These are phyloP conservation scores for Epinotia nisella DNA, from an alignment of 2,888 invertebrate genomes.

Conservation along the genomic window DNA sequence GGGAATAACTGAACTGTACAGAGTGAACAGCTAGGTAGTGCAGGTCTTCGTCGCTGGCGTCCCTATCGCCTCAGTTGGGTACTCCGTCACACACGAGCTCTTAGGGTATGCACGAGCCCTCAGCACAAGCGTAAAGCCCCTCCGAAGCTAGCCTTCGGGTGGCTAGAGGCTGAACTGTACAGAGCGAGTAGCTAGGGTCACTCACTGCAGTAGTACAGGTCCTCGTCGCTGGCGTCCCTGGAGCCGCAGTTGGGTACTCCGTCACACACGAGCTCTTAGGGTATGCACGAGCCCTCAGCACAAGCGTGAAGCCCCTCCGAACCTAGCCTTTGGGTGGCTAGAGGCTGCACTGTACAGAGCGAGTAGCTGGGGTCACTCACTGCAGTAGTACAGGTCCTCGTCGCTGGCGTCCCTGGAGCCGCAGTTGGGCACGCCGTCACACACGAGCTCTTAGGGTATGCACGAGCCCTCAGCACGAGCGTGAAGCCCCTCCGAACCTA, in stretches of 20 bases:
- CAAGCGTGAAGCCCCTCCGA: slow-evolving; percentile 79
- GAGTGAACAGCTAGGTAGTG: no score
- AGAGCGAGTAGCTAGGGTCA: no score
- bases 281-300: slow-evolving; percentile 90
- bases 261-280: slow-evolving; percentile 90
- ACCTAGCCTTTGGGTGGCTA: no score
- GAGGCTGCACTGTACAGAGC: slow-evolving; percentile 78
- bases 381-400: slow-evolving; percentile 89
- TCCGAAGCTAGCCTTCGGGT: no score
- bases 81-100: slow-evolving; percentile 90
- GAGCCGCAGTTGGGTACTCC: slow-evolving; percentile 90
- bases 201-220: no score
- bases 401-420: slow-evolving; percentile 87
- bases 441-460: slow-evolving; percentile 89
- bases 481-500: slow-evolving; percentile 67
- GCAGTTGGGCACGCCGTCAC: slow-evolving; percentile 91
- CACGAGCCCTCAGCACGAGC: slow-evolving; percentile 90
- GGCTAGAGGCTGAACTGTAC: no score
- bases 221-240: slow-evolving; percentile 88
- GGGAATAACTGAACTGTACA: no score
- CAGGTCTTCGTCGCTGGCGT: slow-evolving; percentile 92
- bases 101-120: slow-evolving; percentile 91
- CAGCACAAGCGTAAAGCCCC: slow-evolving; percentile 83
- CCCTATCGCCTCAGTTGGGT: slow-evolving; percentile 87
- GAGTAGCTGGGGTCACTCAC: no score